phyloP scores from a whole-genome alignment of 2,113 vertebrate genomes.

The Zosterops borbonicus region DNA sequence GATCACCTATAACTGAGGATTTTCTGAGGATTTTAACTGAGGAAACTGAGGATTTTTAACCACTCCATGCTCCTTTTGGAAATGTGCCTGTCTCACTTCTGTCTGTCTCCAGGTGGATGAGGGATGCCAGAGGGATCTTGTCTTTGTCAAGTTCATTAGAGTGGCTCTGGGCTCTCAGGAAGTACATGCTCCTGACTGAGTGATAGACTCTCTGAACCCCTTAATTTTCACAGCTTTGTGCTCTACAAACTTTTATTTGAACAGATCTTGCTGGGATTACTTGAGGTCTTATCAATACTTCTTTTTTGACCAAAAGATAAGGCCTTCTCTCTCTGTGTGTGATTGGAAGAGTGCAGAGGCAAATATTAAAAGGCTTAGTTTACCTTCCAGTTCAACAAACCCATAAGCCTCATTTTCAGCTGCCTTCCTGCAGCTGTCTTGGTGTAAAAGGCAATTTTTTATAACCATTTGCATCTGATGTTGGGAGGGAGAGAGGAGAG shows the following conservation, averaged over 20 bases:
- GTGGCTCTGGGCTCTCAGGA: background rate
- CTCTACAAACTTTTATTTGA: slow-evolving; percentile 8
- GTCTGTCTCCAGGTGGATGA: background rate
- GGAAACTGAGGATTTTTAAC: background rate
- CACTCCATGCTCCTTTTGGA: background rate
- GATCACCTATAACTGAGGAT: background rate
- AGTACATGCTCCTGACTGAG: background rate
- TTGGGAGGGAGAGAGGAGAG: background rate
- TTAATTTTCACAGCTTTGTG: slow-evolving; percentile 6
- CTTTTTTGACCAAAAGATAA: background rate
- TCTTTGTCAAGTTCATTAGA: background rate
- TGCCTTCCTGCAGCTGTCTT: background rate
- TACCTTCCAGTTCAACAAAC: slow-evolving; percentile 4
- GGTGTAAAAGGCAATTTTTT: background rate
- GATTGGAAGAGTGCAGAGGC: background rate
- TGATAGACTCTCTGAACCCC: background rate
- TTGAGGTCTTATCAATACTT: background rate
- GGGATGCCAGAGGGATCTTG: background rate
- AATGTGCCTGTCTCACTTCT: background rate
- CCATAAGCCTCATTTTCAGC: background rate
- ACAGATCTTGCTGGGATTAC: background rate
- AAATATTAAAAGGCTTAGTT: background rate
- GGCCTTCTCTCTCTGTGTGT: background rate
- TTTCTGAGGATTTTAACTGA: background rate
- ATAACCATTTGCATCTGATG: background rate